Percentiles rank a stretch among this genome's conserved stretches.
These are phyloP conservation scores for Halyomorpha halys DNA, from an alignment of 1,140 invertebrate genomes.

Conservation along the genomic window DNA sequence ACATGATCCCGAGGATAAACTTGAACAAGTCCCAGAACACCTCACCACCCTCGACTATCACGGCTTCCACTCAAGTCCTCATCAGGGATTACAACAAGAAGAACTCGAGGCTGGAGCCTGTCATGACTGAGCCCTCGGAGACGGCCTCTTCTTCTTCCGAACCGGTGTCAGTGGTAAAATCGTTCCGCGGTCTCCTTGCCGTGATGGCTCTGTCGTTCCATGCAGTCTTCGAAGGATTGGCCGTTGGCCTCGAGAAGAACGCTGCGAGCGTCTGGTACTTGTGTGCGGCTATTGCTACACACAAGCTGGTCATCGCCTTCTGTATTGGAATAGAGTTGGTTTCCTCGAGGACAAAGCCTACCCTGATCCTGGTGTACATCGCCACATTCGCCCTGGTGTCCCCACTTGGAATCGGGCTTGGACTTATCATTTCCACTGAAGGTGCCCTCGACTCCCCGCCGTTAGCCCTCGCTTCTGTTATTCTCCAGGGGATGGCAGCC, in stretches of 20 bases:
- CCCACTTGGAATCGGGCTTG: conserved; percentile 56
- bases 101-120: conserved; percentile 27
- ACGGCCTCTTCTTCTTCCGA: conserved; percentile 15
- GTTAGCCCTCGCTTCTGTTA: conserved; percentile 31
- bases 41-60: conserved; percentile 26
- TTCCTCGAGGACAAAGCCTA: conserved; percentile 48
- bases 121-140: conserved; percentile 30
- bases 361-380: conserved; percentile 48
- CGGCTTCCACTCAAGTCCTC: conserved; percentile 32
- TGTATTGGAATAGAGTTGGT: conserved; percentile 56
- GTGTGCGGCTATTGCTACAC: conserved; percentile 59
- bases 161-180: conserved; percentile 33
- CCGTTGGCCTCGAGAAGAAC: conserved; percentile 62
- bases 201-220: conserved; percentile 69
- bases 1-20: conserved; percentile 32
- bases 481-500: conserved; percentile 73
- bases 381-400: conserved; percentile 54
- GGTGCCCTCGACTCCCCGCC: conserved; percentile 36
- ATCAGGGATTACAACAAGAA: conserved; percentile 27
- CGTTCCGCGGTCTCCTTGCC: conserved; percentile 51
- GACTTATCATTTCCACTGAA: conserved; percentile 40
- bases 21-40: conserved; percentile 16
- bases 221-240: conserved; percentile 70
- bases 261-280: conserved; percentile 52
- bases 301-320: conserved; percentile 64